phyloP scores from a whole-genome alignment of 2,113 vertebrate species.

The Poeciliopsis prolifica region DNA sequence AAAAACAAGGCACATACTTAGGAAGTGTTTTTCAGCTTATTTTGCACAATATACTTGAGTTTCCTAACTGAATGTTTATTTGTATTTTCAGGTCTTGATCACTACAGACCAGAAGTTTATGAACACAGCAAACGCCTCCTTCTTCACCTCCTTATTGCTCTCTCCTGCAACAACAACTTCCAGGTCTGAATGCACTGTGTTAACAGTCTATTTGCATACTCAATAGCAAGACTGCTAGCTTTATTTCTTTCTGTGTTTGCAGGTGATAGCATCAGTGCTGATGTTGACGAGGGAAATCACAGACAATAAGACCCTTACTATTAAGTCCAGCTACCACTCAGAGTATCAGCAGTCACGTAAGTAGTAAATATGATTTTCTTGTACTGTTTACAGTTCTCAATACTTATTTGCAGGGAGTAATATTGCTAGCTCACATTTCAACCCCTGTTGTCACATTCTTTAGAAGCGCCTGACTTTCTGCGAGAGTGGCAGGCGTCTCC shows the following conservation, averaged over 20 bases:
- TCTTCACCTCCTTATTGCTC: constrained; percentile 93
- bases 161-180: constrained; percentile 96
- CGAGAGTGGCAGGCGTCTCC: constrained; percentile 94
- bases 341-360: constrained; percentile 94
- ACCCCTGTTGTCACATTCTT: background rate
- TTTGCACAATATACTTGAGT: background rate
- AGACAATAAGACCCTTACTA: constrained; percentile 92
- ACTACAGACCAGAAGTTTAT: constrained; percentile 96
- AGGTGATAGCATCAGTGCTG: constrained; percentile 92
- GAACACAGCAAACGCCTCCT: constrained; percentile 97
- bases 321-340: constrained; percentile 89
- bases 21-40: background rate
- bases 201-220: background rate
- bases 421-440: background rate
- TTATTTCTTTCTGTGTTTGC: constrained; percentile 6
- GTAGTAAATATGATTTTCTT: background rate
- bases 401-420: background rate
- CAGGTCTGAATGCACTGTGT: constrained; percentile 69
- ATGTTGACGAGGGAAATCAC: constrained; percentile 94
- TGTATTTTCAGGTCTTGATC: constrained; percentile 88
- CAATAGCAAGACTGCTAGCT: background rate
- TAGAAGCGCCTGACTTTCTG: constrained; percentile 94
- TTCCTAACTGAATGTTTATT: constrained; percentile 12
- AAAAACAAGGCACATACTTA: too few species aligned
- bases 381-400: background rate